Conservation (phyloP, 2,888 invertebrate genomes). For the Podotricha telesiphe region DNA sequence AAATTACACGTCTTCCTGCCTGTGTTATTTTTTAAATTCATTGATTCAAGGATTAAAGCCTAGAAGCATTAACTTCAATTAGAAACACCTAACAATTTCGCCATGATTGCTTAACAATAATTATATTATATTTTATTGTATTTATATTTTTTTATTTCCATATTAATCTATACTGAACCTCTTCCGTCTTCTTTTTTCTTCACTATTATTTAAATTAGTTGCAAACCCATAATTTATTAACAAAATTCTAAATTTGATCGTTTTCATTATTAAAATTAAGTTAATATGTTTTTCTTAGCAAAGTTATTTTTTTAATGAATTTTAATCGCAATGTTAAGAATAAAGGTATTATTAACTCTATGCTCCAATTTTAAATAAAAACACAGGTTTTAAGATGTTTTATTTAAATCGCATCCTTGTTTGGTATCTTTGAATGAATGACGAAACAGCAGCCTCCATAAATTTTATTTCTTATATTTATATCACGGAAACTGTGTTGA, state of each 20-base stretch:
- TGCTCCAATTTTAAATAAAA: slow-evolving; percentile 35
- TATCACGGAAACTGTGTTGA: slow-evolving; percentile 42
- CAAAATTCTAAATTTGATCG: slow-evolving; percentile 23
- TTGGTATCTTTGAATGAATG: slow-evolving; percentile 41
- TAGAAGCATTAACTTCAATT: too few species aligned
- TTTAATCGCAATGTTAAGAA: slow-evolving; percentile 18
- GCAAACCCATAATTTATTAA: slow-evolving; percentile 19
- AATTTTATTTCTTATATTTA: slow-evolving; percentile 38
- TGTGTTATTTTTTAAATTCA: too few species aligned
- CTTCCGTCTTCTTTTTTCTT: not conserved
- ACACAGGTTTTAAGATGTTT: slow-evolving; percentile 27
- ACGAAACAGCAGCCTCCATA: slow-evolving; percentile 39
- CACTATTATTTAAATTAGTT: slow-evolving; percentile 13
- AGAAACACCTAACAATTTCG: too few species aligned
- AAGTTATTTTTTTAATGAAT: slow-evolving; percentile 23
- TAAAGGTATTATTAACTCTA: slow-evolving; percentile 24
- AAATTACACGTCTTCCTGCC: too few species aligned
- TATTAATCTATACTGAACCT: not conserved
- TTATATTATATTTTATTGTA: too few species aligned
- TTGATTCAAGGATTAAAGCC: too few species aligned
- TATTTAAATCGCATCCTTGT: slow-evolving; percentile 40
- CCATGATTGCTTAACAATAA: too few species aligned
- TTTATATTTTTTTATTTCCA: not conserved
- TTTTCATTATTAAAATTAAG: slow-evolving; percentile 19
- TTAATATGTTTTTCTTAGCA: slow-evolving; percentile 24